Evolutionary conservation across 2,113 vertebrate genomes (phyloP), one percentile per base, ranked within the genome.

Genomic region (Desmodus rotundus): DNA sequence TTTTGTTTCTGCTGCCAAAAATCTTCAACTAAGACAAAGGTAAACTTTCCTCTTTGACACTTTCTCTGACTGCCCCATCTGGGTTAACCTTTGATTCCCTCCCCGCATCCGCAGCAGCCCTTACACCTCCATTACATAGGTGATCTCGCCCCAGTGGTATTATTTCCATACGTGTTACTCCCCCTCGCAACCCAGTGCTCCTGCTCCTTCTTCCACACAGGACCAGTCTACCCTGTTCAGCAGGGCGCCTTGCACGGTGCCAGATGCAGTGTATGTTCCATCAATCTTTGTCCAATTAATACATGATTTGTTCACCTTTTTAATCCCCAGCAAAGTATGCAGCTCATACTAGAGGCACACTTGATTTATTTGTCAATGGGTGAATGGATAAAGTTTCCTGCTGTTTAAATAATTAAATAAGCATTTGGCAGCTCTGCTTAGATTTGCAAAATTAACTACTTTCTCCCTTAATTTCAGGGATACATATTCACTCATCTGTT

Each of bases 321-420:
- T 61, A 61, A 82, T 68, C 41, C n/a, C 41, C 33, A 65, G 72
- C 13, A 61, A 72, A 88, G 50, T 36, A 61, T 73, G 8, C 17
- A 56, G 61, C 10, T n/a, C 28, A n/a, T 14, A 77, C 14, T 33
- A 56, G 50, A 91, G 54, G 61, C 3, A 70, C 63, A 67, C 5
- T 58, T 4, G 15, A 70, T 83, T 88, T 31, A 52, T 52, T 73
- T 54, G 72, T 67, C 31, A 94, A 6, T 50, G 31, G 73, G 56
- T 72, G 22, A 91, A 33, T 72, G 38, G 43, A 47, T 56, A 15
- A 52, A 61, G 17, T 81, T 82, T 86, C 24, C 13, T 67, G 36
- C 9, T 80, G 92, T 94, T 95, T 56, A 89, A 72, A 78, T 93
- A 87, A 89, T 73, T 82, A 85, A 76, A 76, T 83, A 82, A 82